Evolutionary conservation across 2,113 vertebrate species (phyloP).

Genomic region (Cynoglossus semilaevis): DNA sequence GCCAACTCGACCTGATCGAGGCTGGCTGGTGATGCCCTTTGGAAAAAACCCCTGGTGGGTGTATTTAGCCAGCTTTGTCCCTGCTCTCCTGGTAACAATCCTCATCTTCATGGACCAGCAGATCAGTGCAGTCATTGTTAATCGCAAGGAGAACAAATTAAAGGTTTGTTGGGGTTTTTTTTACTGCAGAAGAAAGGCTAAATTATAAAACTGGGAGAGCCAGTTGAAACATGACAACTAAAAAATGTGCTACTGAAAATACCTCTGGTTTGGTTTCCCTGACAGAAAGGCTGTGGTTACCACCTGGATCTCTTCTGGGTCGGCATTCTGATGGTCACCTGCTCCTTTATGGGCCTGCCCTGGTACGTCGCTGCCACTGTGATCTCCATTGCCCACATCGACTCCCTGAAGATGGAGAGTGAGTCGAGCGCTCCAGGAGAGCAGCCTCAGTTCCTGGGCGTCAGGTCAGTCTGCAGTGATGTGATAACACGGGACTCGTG

Average conservation of each 20-base stretch:
- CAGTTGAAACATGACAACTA: background rate
- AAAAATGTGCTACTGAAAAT: too few species aligned
- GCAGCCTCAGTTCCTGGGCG: constrained; percentile 94
- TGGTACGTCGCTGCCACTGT: constrained; percentile 98
- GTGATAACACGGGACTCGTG: background rate
- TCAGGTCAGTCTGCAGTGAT: constrained; percentile 78
- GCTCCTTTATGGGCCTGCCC: constrained; percentile 93
- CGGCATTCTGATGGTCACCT: constrained; percentile 88
- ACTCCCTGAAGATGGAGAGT: constrained; percentile 97
- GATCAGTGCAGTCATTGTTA: constrained; percentile 94
- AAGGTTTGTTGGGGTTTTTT: constrained; percentile 74
- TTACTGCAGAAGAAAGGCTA: background rate
- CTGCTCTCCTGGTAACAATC: constrained; percentile 92
- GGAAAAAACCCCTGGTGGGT: constrained; percentile 98
- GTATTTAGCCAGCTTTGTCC: constrained; percentile 87
- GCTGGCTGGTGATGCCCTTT: constrained; percentile 94
- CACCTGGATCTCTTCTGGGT: constrained; percentile 97
- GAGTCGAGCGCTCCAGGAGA: constrained; percentile 95
- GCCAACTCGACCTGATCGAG: constrained; percentile 88
- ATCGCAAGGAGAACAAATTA: constrained; percentile 94
- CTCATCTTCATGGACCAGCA: constrained; percentile 99
- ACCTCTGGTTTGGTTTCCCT: constrained; percentile 2
- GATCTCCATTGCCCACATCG: constrained; percentile 97
- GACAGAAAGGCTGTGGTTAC: constrained; percentile 93
- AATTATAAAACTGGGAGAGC: background rate